Base-by-base conservation (phyloP, 2,888 invertebrate genomes). In the Acleris cristana region DNA sequence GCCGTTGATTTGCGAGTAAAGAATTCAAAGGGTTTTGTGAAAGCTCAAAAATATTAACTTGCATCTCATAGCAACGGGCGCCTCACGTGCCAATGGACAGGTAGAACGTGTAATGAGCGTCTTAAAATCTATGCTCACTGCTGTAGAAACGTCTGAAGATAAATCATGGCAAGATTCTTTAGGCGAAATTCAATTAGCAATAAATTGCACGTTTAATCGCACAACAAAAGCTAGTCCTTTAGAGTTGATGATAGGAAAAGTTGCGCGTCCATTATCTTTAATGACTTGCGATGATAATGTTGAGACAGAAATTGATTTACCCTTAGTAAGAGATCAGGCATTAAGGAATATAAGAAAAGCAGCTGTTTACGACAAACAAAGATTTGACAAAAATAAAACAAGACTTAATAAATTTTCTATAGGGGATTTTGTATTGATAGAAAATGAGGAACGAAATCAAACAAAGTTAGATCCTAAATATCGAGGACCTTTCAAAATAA, bases 311-410 rank as follows among this genome's bases (percentile, higher is more conserved):
- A 16, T 44, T 7, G 44, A 44, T 16, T 16, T 44, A 16, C 12
- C 10, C 16, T 44, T 12, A 44, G 16, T 44, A 14, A 44, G 44
- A 44, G 44, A 44, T 44, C 6, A 44, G 44, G 44, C 44, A 44
- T 12, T 16, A 44, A 5, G 44, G 5, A 44, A 44, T 16, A 44
- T 44, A 44, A 16, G 16, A 2, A 52, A 52, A 19, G 23, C 8
- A 12, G 19, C 18, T 19, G 12, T 8, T 19, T 52, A 52, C 12
- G 52, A 52, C 1, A 19, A 52, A 52, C 21, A 52, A 21, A 21
- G n/a, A 55, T 55, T 8, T 55, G 55, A 4, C 55, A 55, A 30
- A 30, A 23, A 30, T 55, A 55, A 30, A 21, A 34, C 44, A 44
- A 44, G 44, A 44, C 44, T 44, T 16, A 44, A 44, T 44, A 44